phyloP scores from a whole-genome alignment of 2,113 vertebrate species.

The Zapornia atra region DNA sequence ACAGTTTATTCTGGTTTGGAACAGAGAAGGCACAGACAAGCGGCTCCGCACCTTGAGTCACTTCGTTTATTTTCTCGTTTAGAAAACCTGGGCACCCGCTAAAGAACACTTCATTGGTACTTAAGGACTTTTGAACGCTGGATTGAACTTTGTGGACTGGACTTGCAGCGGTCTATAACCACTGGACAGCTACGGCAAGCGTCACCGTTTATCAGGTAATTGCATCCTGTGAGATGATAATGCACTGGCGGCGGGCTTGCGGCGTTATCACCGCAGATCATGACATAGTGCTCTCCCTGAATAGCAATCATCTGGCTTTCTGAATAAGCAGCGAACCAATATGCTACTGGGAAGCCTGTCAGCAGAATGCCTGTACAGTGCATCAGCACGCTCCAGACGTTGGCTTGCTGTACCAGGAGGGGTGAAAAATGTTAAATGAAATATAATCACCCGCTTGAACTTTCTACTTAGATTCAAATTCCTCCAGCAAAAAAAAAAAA shows the following conservation, averaged over 20 bases:
- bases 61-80: slow-evolving; percentile 35
- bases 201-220: slow-evolving; percentile 6
- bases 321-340: background rate
- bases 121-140: background rate
- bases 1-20: slow-evolving; percentile 23
- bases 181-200: background rate
- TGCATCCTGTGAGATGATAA: slow-evolving; percentile 3
- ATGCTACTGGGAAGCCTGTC: background rate
- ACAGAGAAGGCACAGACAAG: background rate
- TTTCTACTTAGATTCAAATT: background rate
- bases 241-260: background rate
- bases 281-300: background rate
- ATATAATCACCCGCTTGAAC: background rate
- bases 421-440: background rate
- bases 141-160: background rate
- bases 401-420: background rate
- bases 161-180: background rate
- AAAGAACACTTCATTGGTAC: background rate
- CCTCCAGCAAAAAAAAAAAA: background rate
- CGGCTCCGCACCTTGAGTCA: background rate
- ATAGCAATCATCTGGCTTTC: background rate
- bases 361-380: background rate
- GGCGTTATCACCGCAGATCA: background rate
- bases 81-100: background rate
- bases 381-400: background rate